Evolutionary conservation across 2,113 vertebrate species (phyloP), one percentile per base, ranked within the genome.

Genomic region (Oreocharis arfaki): DNA sequence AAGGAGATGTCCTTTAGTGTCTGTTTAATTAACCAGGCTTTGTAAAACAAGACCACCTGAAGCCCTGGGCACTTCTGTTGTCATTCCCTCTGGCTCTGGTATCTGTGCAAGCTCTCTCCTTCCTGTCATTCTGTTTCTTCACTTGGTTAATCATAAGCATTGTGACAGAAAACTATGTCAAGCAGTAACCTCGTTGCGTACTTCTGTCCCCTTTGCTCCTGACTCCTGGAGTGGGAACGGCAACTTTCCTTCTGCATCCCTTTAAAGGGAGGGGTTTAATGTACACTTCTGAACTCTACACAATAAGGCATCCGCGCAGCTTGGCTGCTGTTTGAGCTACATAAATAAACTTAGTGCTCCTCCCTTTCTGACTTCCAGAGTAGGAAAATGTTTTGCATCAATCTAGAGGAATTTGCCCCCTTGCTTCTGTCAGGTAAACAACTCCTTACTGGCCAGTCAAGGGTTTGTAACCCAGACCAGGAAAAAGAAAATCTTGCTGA

Each of bases 361-460:
- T 95, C 95, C 88, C 90, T 89, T 81, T 57, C 64, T 80, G 84
- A 89, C 88, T 89, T 95, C 91, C 78, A 90, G 91, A 84, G 77
- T 52, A 87, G 71, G 90, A 96, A 70, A 90, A 71, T 41, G 74
- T 84, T 86, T 74, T 94, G 91, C 84, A 93, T 84, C 61, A 47
- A 64, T 84, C 57, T 74, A 56, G 93, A 96, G 97, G 97, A 97
- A 97, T 97, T 97, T 97, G 96, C 94, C 91, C 96, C 96, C 77
- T 95, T 90, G 68, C 82, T 96, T 93, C 76, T 71, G 24, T 22
- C 87, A 94, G 96, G 97, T 97, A 97, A 97, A 97, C 96, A 97
- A 71, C 27, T 94, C 63, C 89, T 76, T 75, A 10, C 84, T 46
- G 37, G 23, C 41, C n/a, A 35, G 41, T 39, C 76, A 55, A 86